A percentile compares a stretch with the other conserved stretches of the same genome.
Evolutionary conservation across 2,797 vertebrate species (phyloP).

Genomic region (Periparus ater): DNA sequence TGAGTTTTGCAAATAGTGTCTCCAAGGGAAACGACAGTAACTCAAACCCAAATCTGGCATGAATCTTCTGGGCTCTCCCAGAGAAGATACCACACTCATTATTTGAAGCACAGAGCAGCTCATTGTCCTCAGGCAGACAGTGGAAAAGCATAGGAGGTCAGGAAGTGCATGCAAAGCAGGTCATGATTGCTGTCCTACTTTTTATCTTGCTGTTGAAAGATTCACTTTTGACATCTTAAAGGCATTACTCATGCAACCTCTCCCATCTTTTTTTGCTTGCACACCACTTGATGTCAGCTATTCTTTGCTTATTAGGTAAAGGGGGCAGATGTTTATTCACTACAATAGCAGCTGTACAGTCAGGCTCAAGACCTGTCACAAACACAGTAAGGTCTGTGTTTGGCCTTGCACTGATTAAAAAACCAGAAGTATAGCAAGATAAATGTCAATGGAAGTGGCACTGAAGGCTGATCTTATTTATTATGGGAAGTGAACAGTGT

Average conservation of each 20-base stretch:
- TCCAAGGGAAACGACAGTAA: neutral
- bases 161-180: neutral
- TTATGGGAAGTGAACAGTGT: neutral
- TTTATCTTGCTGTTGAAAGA: neutral
- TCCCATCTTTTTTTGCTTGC: neutral
- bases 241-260: neutral
- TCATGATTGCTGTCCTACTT: neutral
- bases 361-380: neutral
- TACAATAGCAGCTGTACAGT: neutral
- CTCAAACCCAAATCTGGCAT: neutral
- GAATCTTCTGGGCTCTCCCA: neutral
- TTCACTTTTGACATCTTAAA: neutral
- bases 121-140: neutral
- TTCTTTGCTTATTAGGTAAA: neutral
- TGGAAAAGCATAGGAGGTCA: neutral
- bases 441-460: neutral
- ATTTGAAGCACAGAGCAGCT: neutral
- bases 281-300: neutral
- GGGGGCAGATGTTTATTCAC: neutral
- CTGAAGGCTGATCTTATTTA: conserved; percentile 2
- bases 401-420: conserved; percentile 7
- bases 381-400: neutral
- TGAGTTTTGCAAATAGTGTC: neutral
- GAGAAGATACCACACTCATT: neutral
- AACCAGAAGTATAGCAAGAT: conserved; percentile 4